Base-by-base conservation (phyloP, 2,113 vertebrate species). In the Pongo pygmaeus region DNA sequence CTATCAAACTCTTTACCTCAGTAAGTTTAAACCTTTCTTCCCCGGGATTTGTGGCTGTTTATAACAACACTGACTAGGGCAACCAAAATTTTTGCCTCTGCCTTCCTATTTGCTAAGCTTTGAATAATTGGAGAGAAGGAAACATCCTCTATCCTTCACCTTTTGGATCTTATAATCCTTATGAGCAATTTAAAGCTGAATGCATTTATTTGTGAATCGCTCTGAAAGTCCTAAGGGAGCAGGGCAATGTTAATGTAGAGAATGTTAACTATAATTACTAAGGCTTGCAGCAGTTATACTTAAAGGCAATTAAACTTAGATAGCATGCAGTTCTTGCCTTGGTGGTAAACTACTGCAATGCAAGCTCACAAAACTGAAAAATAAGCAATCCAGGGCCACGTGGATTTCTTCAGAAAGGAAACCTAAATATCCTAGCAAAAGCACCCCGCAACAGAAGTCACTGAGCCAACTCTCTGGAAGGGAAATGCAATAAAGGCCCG, bases 241-340 rank as follows among this genome's bases (percentile, higher is more conserved):
- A 84, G 52, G 94, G 27, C 78, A 86, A 59, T 96, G 89, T 89
- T 89, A 96, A 97, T 86, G 89, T 30, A 87, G 55, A 96, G 61
- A 93, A 95, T 94, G 93, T 84, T 96, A 94, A 95, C 72, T 86
- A 91, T 97, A 95, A 98, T 98, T 97, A 97, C 52, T 27, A 96
- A 97, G n/a, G 88, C 74, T 98, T 96, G 93, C 16, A 84, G 89
- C 85, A 91, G 52, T 97, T 97, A 91, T 96, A 97, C 96, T 95
- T 97, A 97, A 94, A 98, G 69, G 94, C 89, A 97, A 95, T 98
- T 94, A 96, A 94, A 97, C 74, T 87, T 91, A 97, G 86, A 89
- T 59, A 96, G 85, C 85, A 95, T 75, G 81, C 57, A 94, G 85
- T 91, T 95, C 79, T 91, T 91, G 77, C 35, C 70, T 94, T 89